Base-by-base conservation (phyloP, 1,140 invertebrate genomes). In the Drosophila carrolli region DNA sequence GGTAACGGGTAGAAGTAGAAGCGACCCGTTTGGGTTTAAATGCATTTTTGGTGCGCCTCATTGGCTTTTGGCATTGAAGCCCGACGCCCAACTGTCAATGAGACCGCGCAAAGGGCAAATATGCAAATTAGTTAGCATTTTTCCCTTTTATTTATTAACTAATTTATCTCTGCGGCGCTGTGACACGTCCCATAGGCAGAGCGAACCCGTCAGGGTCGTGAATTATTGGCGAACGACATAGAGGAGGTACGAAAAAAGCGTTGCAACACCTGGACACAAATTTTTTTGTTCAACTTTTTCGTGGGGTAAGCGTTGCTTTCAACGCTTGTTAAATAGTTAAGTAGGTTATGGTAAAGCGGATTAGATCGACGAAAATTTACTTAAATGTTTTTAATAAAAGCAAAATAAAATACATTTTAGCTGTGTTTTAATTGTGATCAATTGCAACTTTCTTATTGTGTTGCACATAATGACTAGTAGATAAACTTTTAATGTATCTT, bases 41-140 rank as follows among this genome's bases (percentile, higher is more conserved):
- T 89, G 83, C 83, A 88, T 88, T 89, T 89, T 66, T 56, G 83
- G 84, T 89, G 76, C 84, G 84, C 84, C 84, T 88, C 84, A 88
- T 88, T 88, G 84, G 82, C 82, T 88, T 88, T 84, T 65, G 82
- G 63, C 82, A 71, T 81, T 79, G 79, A 72, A 16, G 61, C 59
- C 41, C 71, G 54, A 55, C 62, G 54, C 58, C 38, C 79, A 77
- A 81, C 80, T 82, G 79, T 84, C 81, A 84, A 82, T 82, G 63
- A 55, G 75, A 57, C 57, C 54, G 41, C 48, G 78, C 65, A 88
- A 86, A 88, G 84, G 83, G 83, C 83, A 81, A 89, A 89, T 89
- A 89, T 89, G 84, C 85, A 89, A 89, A 89, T 89, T 90, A 89
- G 84, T 81, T 81, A 54, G 77, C 57, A 70, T 81, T 86, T 79